Conservation (phyloP, 1,140 invertebrate species). For the Ctenoplectra terminalis region DNA sequence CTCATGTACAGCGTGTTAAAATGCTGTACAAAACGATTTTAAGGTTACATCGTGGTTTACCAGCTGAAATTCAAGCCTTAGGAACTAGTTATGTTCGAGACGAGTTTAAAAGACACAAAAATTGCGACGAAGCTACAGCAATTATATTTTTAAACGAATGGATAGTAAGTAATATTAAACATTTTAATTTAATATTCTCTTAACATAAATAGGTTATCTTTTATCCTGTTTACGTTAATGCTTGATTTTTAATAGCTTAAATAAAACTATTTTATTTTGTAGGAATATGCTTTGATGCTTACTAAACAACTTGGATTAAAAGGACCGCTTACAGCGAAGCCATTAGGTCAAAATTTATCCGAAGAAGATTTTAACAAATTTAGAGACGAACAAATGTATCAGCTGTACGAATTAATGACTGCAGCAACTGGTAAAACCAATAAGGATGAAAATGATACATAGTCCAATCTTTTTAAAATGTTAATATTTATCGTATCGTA, state of each 20-base stretch:
- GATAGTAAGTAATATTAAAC: conserved; percentile 87
- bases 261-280: conserved; percentile 24
- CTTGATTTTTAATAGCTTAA: background rate
- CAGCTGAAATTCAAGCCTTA: conserved; percentile 88
- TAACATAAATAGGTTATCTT: conserved; percentile 4
- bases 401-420: conserved; percentile 92
- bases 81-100: conserved; percentile 93
- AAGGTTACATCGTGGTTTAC: conserved; percentile 92
- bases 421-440: conserved; percentile 82
- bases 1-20: conserved; percentile 87
- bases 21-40: conserved; percentile 95
- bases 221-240: background rate
- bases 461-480: background rate
- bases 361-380: conserved; percentile 87
- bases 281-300: conserved; percentile 90
- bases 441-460: conserved; percentile 8
- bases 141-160: conserved; percentile 93
- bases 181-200: background rate
- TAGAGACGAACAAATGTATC: conserved; percentile 90
- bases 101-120: conserved; percentile 94
- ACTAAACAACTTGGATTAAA: conserved; percentile 88
- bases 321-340: conserved; percentile 83
- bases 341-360: conserved; percentile 86
- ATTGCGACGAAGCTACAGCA: conserved; percentile 88
- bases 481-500: background rate